phyloP scores from a whole-genome alignment of 2,113 vertebrate species.

The Syngnathoides biaculeatus region DNA sequence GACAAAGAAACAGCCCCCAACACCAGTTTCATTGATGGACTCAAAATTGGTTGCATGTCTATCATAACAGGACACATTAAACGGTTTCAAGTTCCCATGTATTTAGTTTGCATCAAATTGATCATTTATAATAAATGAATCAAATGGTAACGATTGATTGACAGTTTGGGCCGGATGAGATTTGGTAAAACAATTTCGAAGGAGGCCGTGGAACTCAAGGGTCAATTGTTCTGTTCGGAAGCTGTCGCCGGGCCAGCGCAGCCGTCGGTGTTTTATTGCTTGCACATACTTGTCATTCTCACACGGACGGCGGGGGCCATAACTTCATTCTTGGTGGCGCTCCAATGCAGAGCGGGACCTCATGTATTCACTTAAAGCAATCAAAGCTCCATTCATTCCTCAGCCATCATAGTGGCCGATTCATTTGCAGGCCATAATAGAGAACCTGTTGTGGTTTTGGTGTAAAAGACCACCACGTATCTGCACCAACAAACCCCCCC shows the following conservation, averaged over 20 bases:
- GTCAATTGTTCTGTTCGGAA: background rate
- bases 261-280: background rate
- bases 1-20: no score
- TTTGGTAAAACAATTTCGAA: background rate
- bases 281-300: conserved; percentile 6
- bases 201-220: background rate
- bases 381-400: conserved; percentile 6
- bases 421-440: conserved; percentile 2
- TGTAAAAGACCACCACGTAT: background rate
- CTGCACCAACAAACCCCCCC: background rate
- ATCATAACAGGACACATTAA: no score
- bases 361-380: conserved; percentile 6
- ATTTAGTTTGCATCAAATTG: no score
- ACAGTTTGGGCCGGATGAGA: background rate
- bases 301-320: background rate
- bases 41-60: no score
- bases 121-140: background rate
- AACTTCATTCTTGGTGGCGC: conserved; percentile 6
- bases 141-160: background rate
- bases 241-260: background rate
- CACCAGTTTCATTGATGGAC: no score
- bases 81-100: no score
- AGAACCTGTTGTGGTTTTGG: conserved; percentile 5
- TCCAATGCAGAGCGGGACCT: background rate
- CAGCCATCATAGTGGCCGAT: conserved; percentile 1